A percentile compares a stretch with the other conserved stretches of the same genome.
These are phyloP conservation scores for Pelobates fuscus DNA, from an alignment of 2,113 vertebrate genomes.

Conservation along the genomic window DNA sequence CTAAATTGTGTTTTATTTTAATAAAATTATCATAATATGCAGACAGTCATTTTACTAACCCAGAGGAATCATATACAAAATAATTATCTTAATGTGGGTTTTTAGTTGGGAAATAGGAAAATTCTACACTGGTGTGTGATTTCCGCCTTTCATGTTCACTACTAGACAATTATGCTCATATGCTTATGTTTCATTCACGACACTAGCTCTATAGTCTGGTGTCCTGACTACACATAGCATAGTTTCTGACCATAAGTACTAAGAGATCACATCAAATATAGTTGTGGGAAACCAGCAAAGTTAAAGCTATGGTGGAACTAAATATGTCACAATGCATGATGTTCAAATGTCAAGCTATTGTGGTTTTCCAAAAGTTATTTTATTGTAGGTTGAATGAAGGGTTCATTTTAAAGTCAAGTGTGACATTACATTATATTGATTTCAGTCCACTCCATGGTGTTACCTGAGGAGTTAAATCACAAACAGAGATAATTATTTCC, in stretches of 20 bases:
- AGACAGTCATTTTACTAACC: too few species aligned
- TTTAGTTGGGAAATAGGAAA: not conserved
- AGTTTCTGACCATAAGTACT: constrained; percentile 39
- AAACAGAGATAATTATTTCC: too few species aligned
- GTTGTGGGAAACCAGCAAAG: constrained; percentile 37
- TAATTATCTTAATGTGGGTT: too few species aligned
- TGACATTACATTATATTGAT: too few species aligned
- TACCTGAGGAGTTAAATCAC: too few species aligned
- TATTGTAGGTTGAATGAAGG: constrained; percentile 17
- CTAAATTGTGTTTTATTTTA: too few species aligned
- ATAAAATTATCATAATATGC: too few species aligned
- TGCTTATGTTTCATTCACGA: constrained; percentile 26
- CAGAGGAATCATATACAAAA: too few species aligned
- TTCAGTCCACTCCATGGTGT: too few species aligned
- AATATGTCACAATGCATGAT: constrained; percentile 14
- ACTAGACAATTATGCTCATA: constrained; percentile 21
- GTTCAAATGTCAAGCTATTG: constrained; percentile 3
- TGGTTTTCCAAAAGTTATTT: constrained; percentile 32
- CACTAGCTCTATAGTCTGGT: constrained; percentile 31
- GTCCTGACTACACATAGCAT: constrained; percentile 35
- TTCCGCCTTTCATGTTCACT: constrained; percentile 27
- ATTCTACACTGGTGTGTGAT: not conserved
- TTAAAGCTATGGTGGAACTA: constrained; percentile 26
- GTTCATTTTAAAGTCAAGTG: constrained; percentile 6
- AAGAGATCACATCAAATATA: constrained; percentile 33